Evolutionary conservation across 37 sponge, comb jelly and placozoan species (phyloP), one percentile per base, ranked within the genome.

Genomic region (Amphimedon queenslandica): DNA sequence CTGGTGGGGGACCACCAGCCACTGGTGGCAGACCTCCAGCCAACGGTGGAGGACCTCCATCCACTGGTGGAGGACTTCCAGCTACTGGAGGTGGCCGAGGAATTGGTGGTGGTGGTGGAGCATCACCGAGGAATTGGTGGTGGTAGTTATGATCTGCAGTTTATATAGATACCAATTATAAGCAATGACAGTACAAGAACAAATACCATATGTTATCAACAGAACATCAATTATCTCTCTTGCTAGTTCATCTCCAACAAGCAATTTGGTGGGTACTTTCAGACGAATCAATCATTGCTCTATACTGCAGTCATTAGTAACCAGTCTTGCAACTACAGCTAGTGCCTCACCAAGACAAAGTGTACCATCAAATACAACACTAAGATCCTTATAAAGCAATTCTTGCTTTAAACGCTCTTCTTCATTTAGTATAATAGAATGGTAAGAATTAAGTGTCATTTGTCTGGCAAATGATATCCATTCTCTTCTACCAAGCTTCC

Each of bases 221-320:
- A 60, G 61, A 60, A n/a, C 21, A n/a, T 60, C 21, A 11, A n/a
- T 25, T 11, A 60, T 11, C 61, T 60, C 28, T 25, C 61, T 11
- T 60, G 61, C 61, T 60, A 60, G 21, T n/a, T 60, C 61, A 5
- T 60, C 61, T 60, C 61, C 61, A 25, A 5, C 5, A 6, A 60
- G 21, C 24, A 5, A 25, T n/a, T 60, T 60, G 23, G 21, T 25
- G 21, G 21, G 13, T n/a, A 60, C 24, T n/a, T 60, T 11, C 5
- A 60, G 23, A 5, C 61, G 61, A 60, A 60, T n/a, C 5, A 60
- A n/a, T n/a, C 61, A 25, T 60, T 60, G 23, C 61, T 60, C 5
- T 60, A 60, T 60, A 25, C 5, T 25, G 24, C 61, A 60, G 27
- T n/a, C 21, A 47, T 47, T 13, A 25, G 27, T 6, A 11, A 60